Evolutionary conservation across 2,797 vertebrate genomes (phyloP), one percentile per base, ranked within the genome.

Genomic region (Chloroceryle amazona): DNA sequence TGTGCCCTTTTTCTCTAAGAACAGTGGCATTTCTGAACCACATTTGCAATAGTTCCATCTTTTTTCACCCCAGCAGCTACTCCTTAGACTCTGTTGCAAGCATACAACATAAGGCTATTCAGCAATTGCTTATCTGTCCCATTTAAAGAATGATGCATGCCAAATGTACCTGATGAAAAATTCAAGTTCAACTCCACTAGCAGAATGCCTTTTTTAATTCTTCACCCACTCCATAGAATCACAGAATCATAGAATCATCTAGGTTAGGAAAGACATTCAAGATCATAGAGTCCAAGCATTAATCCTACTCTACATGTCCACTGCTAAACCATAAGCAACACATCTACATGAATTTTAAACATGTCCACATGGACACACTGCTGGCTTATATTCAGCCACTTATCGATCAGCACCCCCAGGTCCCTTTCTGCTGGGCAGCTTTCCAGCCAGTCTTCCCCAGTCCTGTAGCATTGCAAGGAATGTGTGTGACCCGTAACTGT

Each of bases 101-200:
- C 49, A 52, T 41, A 21, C 0, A 3, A 44, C 52, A 19, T 18
- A 31, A 31, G 0, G 1, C 25, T 75, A 39, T n/a, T 84, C 46
- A 44, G 3, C 63, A 81, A 33, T 9, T 86, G 52, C 33, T 61
- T 3, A 1, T 47, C 87, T 72, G 49, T 58, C 65, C 41, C 31
- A 1, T 72, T 11, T 3, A 65, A 86, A 71, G 65, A 87, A 76
- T 1, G 3, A 5, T 73, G 39, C 67, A 17, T 29, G 61, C 12
- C 44, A 78, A 83, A 39, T 55, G 17, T 22, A 39, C 20, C 8
- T 1, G 4, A 71, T 67, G 73, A 14, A 85, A 96, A 79, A 78
- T 55, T 37, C 18, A 25, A 33, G 25, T 33, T 78, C 47, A 82
- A 74, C 18, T 71, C 33, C 52, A 39, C 52, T 25, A 78, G 8